Base-by-base conservation (phyloP, 35 echinoderm and acorn worm genomes). In the Ptychodera flava region DNA sequence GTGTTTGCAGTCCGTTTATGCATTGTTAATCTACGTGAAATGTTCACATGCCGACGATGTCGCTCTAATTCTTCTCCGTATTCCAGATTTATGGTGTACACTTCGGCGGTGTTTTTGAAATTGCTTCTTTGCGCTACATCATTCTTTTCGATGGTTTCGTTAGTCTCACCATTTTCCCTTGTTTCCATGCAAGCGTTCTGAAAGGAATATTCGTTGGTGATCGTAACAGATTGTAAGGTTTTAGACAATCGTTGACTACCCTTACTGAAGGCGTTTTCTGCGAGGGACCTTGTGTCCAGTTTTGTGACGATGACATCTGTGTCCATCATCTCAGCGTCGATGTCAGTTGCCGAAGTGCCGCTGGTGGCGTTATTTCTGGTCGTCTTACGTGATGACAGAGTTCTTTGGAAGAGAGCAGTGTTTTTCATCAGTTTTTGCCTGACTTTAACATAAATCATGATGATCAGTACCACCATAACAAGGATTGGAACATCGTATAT, bases 1-100 rank as follows among this genome's bases (percentile, higher is more conserved):
- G 91, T 89, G 52, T 64, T 82, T 14, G 91, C 81, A 33, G 91
- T 88, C 36, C 91, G 29, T 30, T 80, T 80, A 30, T 92, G 80
- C 22, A 89, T 86, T 16, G 33, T 38, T 1, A 84, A 16, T 12
- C 81, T 77, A 0, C 78, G 77, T 12, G 53, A 34, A 2, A 36
- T 81, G 32, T 33, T 31, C 77, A 77, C 78, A 31, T 33, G 53
- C 28, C 22, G 31, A 15, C 90, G 78, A 16, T 36, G 6, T 33
- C 79, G 33, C 52, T 35, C 77, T 38, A 87, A 31, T n/a, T 77
- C 38, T 30, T 1, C 85, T 31, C 78, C 80, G 16, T 64, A 64
- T 6, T 64, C 45, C 6, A 64, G 45, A 6, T 64, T 22, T 64
- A 12, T 22, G 6, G 22, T 22, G 6, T 22, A 6, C 22, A 64